A percentile compares a stretch with the other conserved stretches of the same genome.
These are phyloP conservation scores for Pan troglodytes DNA, from an alignment of 2,113 vertebrate species.

Conservation along the genomic window NHGRI_mPanTro3-v2.1_pri NC_072411.2:14626501-14627000, in stretches of 20 bases:
- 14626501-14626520: background rate
- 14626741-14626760: conserved; percentile 82
- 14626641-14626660: background rate
- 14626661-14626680: background rate
- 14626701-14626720: background rate
- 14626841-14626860: conserved; percentile 88
- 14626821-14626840: conserved; percentile 98
- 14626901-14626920: background rate
- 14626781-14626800: conserved; percentile 99
- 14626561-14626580: background rate
- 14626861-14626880: background rate
- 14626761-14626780: conserved; percentile 98
- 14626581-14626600: background rate
- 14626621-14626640: background rate
- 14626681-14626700: conserved; percentile 35
- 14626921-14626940: no score
- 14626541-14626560: background rate
- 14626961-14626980: no score
- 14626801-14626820: conserved; percentile 98
- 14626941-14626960: no score
- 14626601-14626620: background rate
- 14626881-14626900: background rate
- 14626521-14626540: background rate
- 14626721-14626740: background rate
- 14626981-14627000: no score